Evolutionary conservation across 2,113 vertebrate species (phyloP).

Genomic region (Solea solea): DNA sequence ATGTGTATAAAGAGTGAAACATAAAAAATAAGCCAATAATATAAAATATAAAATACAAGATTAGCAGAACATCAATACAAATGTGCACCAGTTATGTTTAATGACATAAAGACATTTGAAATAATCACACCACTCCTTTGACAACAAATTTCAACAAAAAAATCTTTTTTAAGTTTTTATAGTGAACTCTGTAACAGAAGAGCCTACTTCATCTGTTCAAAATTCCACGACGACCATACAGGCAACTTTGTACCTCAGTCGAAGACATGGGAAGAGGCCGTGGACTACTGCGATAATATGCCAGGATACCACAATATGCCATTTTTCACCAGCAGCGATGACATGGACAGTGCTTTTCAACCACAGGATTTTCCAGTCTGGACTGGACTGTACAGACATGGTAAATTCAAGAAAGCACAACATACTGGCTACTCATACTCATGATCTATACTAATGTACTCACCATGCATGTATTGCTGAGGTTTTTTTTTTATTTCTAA

Average conservation of each 20-base stretch:
- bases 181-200: fast-evolving
- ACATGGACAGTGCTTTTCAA: fast-evolving
- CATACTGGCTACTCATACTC: neutral
- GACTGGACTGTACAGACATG: constrained; percentile 35
- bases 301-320: fast-evolving
- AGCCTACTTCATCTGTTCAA: constrained; percentile 9
- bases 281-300: neutral
- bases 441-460: too few relatives aligned
- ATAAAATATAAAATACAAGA: too few relatives aligned
- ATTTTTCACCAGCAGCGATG: neutral
- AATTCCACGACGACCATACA: fast-evolving
- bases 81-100: too few relatives aligned
- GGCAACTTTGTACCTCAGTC: neutral
- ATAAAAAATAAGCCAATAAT: too few relatives aligned
- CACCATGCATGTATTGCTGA: too few relatives aligned
- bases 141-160: too few relatives aligned
- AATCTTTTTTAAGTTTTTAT: too few relatives aligned
- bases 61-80: too few relatives aligned
- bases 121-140: too few relatives aligned
- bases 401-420: constrained; percentile 9
- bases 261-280: constrained; percentile 1
- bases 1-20: too few relatives aligned
- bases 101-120: too few relatives aligned
- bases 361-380: constrained; percentile 36
- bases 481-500: neutral